Base-by-base conservation (phyloP, 2,888 invertebrate genomes). In the Drosophila buzzatii region DNA sequence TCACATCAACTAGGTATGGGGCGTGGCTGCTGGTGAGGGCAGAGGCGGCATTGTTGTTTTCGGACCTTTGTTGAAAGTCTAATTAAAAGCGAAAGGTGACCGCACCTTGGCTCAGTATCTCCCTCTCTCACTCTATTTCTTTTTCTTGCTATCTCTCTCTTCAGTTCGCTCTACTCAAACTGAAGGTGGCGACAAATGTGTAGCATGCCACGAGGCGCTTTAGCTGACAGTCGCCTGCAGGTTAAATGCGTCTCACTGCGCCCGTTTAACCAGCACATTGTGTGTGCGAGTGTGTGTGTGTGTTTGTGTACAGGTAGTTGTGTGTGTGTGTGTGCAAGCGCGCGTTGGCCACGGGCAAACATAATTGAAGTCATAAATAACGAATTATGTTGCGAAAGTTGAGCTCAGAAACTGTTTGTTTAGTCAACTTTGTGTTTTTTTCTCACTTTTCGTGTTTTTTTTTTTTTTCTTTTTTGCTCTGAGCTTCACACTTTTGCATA, bases 321-420 rank as follows among this genome's bases (percentile, higher is more conserved):
- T 61, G 56, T 61, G n/a, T 53, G 49, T n/a, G 55, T 55, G 55
- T 41, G 60, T 64, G 18, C 47, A 41, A 14, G 41, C 63, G 55
- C 27, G 55, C 39, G 70, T 58, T 63, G 86, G 84, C 85, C 73
- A 78, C 73, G 77, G 83, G 74, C 82, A 81, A 85, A 85, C 89
- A 89, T 90, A 89, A 89, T 89, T 89, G 90, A 87, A 87, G 89
- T 82, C 83, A 89, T 90, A 89, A 89, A 89, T 89, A 90, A 89
- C 86, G 90, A 83, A 87, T 85, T 87, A 90, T 89, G 87, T 82
- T 90, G 73, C 76, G 69, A 87, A 87, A 89, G 88, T 80, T 75
- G 81, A 74, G 85, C 74, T 69, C 73, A 59, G 58, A 63, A 81
- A 71, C 59, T 73, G 82, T 81, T 79, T 83, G 89, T 79, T 86